Conservation (phyloP, 2,888 invertebrate species). For the Lydus trimaculatus region DNA sequence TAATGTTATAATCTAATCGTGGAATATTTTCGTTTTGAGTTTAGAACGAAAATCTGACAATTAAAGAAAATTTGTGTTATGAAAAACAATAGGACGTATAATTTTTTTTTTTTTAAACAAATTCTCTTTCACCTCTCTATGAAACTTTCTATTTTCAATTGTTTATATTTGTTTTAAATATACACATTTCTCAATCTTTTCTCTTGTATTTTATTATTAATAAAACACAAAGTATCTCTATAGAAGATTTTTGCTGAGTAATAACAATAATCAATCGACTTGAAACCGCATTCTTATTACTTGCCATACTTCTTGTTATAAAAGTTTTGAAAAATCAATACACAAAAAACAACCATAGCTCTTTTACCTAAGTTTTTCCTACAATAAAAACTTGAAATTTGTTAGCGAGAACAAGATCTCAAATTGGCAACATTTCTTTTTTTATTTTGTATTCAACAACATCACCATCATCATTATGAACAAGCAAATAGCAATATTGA, state of each 20-base stretch:
- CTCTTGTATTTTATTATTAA: background rate
- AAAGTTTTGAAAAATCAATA: too few relatives aligned
- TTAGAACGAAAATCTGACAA: background rate
- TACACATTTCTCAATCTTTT: background rate
- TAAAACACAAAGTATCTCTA: background rate
- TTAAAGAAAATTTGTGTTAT: background rate
- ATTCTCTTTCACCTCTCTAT: background rate
- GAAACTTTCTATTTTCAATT: constrained; percentile 1
- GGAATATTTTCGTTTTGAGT: background rate
- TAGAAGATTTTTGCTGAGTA: background rate
- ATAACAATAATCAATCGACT: background rate
- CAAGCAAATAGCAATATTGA: background rate
- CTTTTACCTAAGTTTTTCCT: background rate
- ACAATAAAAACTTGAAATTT: background rate
- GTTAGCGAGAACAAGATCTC: background rate
- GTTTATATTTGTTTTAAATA: constrained; percentile 5
- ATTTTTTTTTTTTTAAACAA: background rate
- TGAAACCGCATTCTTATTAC: background rate
- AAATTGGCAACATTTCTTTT: background rate
- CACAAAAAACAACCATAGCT: too few relatives aligned
- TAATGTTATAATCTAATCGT: background rate
- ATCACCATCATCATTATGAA: background rate
- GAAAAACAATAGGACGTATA: background rate
- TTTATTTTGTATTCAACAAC: background rate
- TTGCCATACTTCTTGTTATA: too few relatives aligned